Evolutionary conservation across 2,113 vertebrate species (phyloP), one percentile per base, ranked within the genome.

Genomic region (Hymenochirus boettgeri): DNA sequence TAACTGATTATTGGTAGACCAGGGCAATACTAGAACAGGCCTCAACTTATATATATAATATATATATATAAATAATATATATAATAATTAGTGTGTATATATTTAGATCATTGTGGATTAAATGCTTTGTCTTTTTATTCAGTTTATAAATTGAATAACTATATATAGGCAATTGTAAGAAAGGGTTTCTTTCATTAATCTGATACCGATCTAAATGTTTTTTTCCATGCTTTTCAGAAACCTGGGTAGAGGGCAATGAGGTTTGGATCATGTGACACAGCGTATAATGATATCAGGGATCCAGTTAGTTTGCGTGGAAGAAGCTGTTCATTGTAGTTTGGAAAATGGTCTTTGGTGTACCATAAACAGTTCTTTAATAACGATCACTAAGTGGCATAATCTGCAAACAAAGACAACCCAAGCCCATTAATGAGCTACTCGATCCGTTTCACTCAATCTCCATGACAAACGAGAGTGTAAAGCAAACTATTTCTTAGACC

Each of bases 251-350:
- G 37, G n/a, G 17, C 10, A 18, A 37, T 26, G 21, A 19, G 19
- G 17, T 47, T 17, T 48, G 37, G 29, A 51, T 27, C n/a, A n/a
- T 18, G n/a, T 25, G 52, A 54, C 17, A 9, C 9, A 29, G n/a
- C 3, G n/a, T n/a, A 17, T 6, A 7, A 54, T 29, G 11, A 17
- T 29, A 29, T 29, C 24, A 29, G n/a, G 24, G 21, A 57, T 35
- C 5, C 26, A 15, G 22, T 3, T 57, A 25, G 42, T 48, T 11
- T 15, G 7, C 22, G 18, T 52, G 3, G 10, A 57, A 65, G 90
- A 88, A 56, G 85, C 90, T 22, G 73, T 92, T 69, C 76, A 92
- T 70, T 80, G 79, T 21, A 85, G 72, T 55, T 72, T 82, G 46
- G 73, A 78, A 72, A 78, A 76, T 67, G 67, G 1, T 51, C 74